Conservation (phyloP, 2,888 invertebrate genomes). For the Lysandra bellargus region DNA sequence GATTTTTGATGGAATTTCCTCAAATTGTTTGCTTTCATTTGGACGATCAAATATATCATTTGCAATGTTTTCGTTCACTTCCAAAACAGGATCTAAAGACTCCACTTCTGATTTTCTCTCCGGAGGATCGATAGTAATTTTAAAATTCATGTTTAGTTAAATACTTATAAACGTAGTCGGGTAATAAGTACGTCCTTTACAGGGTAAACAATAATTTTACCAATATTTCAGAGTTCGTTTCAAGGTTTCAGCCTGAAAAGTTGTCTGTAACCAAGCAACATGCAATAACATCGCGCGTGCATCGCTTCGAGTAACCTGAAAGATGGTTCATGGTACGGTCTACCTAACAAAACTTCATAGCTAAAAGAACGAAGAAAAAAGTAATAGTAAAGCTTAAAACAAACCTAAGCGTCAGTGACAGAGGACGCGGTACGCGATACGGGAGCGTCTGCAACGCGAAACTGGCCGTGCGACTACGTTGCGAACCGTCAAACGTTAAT, state of each 20-base stretch:
- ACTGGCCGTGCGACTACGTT: no score
- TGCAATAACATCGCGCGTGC: slow-evolving; percentile 16
- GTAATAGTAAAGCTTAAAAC: not conserved
- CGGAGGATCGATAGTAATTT: slow-evolving; percentile 20
- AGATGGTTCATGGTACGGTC: no score
- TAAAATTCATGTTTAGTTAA: not conserved
- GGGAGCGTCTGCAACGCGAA: no score
- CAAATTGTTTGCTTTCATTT: slow-evolving; percentile 54
- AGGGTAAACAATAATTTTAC: not conserved
- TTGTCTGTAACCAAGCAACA: slow-evolving; percentile 51
- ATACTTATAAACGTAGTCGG: not conserved
- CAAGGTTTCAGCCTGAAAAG: slow-evolving; percentile 27
- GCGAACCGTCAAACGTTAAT: no score
- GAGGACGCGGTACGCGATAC: no score
- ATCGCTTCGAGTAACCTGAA: no score
- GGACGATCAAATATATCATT: slow-evolving; percentile 60
- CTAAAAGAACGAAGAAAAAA: no score
- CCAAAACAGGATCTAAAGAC: slow-evolving; percentile 62
- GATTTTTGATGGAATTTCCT: slow-evolving; percentile 64
- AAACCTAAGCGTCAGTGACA: no score
- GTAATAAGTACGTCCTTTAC: not conserved
- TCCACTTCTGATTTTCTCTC: slow-evolving; percentile 55
- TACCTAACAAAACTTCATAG: no score
- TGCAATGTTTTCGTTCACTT: slow-evolving; percentile 64
- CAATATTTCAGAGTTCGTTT: not conserved